Conservation (phyloP, 2,888 invertebrate genomes). For the Agrotis puta region DNA sequence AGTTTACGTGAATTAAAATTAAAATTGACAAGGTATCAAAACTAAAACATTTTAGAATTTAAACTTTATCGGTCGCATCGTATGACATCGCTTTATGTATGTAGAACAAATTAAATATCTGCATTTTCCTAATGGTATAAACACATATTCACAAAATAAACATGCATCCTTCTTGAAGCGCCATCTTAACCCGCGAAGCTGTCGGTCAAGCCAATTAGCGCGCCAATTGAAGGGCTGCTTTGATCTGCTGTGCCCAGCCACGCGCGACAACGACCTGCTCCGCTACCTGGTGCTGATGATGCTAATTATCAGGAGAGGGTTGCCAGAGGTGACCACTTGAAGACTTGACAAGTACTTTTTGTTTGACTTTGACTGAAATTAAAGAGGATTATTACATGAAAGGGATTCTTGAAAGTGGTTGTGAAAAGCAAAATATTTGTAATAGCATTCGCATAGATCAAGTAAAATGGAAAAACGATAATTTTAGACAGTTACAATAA, state of each 20-base stretch:
- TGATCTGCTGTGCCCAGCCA: conserved; percentile 79
- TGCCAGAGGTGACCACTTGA: conserved; percentile 55
- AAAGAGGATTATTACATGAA: not conserved
- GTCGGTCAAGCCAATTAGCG: conserved; percentile 88
- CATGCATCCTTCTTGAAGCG: conserved; percentile 32
- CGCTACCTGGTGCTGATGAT: conserved; percentile 65
- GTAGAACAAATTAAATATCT: no score
- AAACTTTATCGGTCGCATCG: not conserved
- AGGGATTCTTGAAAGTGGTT: not conserved
- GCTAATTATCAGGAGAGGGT: conserved; percentile 59
- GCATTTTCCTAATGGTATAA: no score
- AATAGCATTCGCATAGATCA: not conserved
- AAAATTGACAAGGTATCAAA: no score
- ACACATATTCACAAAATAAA: conserved; percentile 1
- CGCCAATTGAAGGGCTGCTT: conserved; percentile 82
- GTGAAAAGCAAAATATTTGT: not conserved
- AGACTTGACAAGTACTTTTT: conserved; percentile 19
- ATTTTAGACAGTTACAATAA: not conserved
- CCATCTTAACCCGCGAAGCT: conserved; percentile 63
- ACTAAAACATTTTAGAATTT: not conserved
- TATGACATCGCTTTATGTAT: not conserved
- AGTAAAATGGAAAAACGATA: not conserved
- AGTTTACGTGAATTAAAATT: no score
- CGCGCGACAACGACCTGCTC: conserved; percentile 67
- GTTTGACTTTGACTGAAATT: conserved; percentile 10